phyloP scores from a whole-genome alignment of 2,113 vertebrate species.

The Bettongia penicillata region DNA sequence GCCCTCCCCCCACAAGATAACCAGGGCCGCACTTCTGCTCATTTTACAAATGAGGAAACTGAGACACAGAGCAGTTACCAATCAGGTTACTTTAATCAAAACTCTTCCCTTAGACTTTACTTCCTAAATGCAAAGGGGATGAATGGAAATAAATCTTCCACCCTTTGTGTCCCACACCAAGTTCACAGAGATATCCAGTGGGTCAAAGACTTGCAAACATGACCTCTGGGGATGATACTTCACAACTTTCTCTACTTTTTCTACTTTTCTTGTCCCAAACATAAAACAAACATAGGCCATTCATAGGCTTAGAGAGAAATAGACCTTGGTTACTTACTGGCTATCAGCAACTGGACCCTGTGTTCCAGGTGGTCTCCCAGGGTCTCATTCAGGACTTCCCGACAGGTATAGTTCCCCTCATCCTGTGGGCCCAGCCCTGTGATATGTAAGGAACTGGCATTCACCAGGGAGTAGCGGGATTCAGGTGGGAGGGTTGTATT shows the following conservation, averaged over 20 bases:
- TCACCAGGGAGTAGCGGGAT: slow-evolving; percentile 78
- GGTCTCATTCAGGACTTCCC: slow-evolving; percentile 65
- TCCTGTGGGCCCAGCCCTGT: slow-evolving; percentile 78
- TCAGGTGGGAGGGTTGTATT: slow-evolving; percentile 46
- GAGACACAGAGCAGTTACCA: background rate
- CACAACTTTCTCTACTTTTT: background rate
- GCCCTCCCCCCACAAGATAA: background rate
- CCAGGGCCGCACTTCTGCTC: background rate
- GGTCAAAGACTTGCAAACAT: background rate
- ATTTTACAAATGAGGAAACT: background rate
- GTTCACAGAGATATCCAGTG: background rate
- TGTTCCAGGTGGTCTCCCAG: slow-evolving; percentile 69
- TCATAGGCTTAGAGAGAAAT: background rate
- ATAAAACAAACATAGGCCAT: background rate
- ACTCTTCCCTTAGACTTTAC: too few species aligned
- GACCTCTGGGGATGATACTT: background rate
- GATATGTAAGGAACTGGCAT: slow-evolving; percentile 84
- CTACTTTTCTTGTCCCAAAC: background rate
- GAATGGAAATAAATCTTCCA: background rate
- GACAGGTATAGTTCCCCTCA: slow-evolving; percentile 88
- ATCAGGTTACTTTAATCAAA: too few species aligned
- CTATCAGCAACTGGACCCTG: slow-evolving; percentile 84
- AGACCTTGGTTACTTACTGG: slow-evolving; percentile 84
- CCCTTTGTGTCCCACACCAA: background rate
- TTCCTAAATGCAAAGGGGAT: background rate